Percentiles rank a stretch among this genome's conserved stretches.
phyloP scores from a whole-genome alignment of 2,888 invertebrate genomes.

The Zele albiditarsus region DNA sequence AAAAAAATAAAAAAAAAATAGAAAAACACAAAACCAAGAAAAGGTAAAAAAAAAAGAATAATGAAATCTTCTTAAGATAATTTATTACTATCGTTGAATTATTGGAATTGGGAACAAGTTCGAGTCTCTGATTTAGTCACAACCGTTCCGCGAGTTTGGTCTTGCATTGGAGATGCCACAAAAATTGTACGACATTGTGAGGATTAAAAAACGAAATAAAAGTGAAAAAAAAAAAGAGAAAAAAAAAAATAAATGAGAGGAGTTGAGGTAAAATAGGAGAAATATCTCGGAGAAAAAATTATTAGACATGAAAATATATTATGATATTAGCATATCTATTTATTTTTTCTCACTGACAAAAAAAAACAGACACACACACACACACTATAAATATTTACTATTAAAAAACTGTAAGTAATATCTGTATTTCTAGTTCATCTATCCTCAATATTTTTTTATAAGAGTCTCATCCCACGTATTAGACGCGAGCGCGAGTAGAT shows the following conservation, averaged over 20 bases:
- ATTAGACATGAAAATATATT: conserved; percentile 7
- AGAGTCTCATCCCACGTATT: conserved; percentile 63
- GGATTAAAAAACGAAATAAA: conserved; percentile 27
- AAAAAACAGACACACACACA: neutral
- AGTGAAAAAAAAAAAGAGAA: conserved; percentile 32
- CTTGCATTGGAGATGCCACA: conserved; percentile 35
- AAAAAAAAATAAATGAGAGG: conserved; percentile 31
- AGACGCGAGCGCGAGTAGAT: conserved; percentile 60
- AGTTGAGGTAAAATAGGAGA: conserved; percentile 23
- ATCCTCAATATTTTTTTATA: conserved; percentile 69
- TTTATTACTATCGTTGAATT: conserved; percentile 66
- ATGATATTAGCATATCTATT: conserved; percentile 7
- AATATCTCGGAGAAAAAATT: conserved; percentile 22
- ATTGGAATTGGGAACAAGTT: conserved; percentile 72
- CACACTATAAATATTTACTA: conserved; percentile 34
- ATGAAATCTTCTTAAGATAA: conserved; percentile 60
- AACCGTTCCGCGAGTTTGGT: conserved; percentile 49
- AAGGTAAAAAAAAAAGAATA: conserved; percentile 26
- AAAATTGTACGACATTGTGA: conserved; percentile 41
- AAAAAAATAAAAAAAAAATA: conserved; percentile 42
- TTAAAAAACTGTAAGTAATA: conserved; percentile 49
- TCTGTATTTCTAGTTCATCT: conserved; percentile 63
- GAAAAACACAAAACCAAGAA: conserved; percentile 41
- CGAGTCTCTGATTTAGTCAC: conserved; percentile 60
- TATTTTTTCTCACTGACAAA: neutral